A percentile compares a stretch with the other conserved stretches of the same genome.
phyloP scores from a whole-genome alignment of 1,140 invertebrate species.

The Aethina tumida region DNA sequence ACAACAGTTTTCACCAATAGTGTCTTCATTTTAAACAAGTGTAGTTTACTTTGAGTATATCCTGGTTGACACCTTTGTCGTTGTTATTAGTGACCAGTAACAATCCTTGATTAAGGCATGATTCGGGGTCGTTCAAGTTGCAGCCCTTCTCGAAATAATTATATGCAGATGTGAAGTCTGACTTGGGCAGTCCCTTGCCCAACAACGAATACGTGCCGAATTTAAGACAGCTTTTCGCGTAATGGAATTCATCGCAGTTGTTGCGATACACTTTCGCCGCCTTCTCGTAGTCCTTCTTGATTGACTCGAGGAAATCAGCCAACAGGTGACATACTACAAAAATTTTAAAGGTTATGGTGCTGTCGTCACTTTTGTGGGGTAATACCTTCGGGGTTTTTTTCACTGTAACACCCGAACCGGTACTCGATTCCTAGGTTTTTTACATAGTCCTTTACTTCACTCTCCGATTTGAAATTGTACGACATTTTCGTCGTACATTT shows the following conservation, averaged over 20 bases:
- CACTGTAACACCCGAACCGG: slow-evolving; percentile 77
- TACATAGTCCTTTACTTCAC: slow-evolving; percentile 77
- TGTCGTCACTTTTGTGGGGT: not conserved
- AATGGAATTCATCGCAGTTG: slow-evolving; percentile 78
- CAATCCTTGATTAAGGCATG: slow-evolving; percentile 68
- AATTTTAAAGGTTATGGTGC: slow-evolving; percentile 7
- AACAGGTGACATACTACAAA: slow-evolving; percentile 81
- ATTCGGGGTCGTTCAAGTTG: slow-evolving; percentile 50
- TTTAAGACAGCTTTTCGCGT: slow-evolving; percentile 75
- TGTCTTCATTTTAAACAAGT: slow-evolving; percentile 1
- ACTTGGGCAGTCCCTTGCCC: slow-evolving; percentile 49
- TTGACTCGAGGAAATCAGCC: slow-evolving; percentile 75
- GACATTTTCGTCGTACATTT: too few relatives aligned
- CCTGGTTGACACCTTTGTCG: slow-evolving; percentile 37
- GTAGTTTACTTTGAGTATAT: slow-evolving; percentile 44
- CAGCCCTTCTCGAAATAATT: slow-evolving; percentile 75
- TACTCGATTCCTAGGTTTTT: slow-evolving; percentile 88
- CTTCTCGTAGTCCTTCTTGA: slow-evolving; percentile 68
- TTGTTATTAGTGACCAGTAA: slow-evolving; percentile 47
- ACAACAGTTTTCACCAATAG: not conserved
- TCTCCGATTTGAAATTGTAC: slow-evolving; percentile 69
- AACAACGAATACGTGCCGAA: slow-evolving; percentile 60
- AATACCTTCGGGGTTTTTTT: slow-evolving; percentile 71
- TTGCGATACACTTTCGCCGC: slow-evolving; percentile 68
- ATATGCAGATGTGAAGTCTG: slow-evolving; percentile 38